These are phyloP conservation scores for Styela clava DNA, from an alignment of 23 tunicate genomes.

Conservation along the genomic window DNA sequence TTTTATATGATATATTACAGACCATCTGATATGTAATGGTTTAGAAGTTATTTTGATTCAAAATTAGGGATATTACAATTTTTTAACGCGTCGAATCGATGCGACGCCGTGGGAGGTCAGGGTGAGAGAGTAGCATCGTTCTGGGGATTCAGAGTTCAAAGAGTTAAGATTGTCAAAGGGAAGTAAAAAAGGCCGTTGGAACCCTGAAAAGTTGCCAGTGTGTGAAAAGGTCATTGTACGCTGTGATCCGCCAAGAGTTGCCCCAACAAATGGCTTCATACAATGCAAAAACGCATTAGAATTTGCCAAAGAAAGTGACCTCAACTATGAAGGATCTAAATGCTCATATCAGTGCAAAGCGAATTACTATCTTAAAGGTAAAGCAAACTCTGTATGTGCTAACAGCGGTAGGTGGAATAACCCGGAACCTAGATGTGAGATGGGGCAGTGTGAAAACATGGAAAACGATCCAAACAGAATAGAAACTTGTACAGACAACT, in stretches of 20 bases:
- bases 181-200: conserved; percentile 9
- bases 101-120: too few species aligned
- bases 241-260: conserved; percentile 28
- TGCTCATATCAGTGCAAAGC: conserved; percentile 5
- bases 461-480: conserved; percentile 9
- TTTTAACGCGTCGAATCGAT: too few species aligned
- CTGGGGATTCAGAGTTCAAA: too few species aligned
- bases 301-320: neutral
- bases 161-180: neutral
- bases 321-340: conserved; percentile 14
- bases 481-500: conserved; percentile 9
- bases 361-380: conserved; percentile 16
- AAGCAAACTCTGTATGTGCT: neutral
- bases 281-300: conserved; percentile 5
- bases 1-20: too few species aligned
- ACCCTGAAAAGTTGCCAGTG: neutral
- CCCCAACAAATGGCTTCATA: conserved; percentile 36
- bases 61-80: too few species aligned
- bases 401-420: conserved; percentile 3
- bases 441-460: conserved; percentile 7
- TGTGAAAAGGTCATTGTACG: conserved; percentile 16
- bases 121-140: too few species aligned
- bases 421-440: neutral
- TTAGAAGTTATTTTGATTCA: too few species aligned
- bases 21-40: too few species aligned